These are phyloP conservation scores for Caenorhabditis panamensis DNA, from an alignment of 2,888 invertebrate species.

Conservation along the genomic window DNA sequence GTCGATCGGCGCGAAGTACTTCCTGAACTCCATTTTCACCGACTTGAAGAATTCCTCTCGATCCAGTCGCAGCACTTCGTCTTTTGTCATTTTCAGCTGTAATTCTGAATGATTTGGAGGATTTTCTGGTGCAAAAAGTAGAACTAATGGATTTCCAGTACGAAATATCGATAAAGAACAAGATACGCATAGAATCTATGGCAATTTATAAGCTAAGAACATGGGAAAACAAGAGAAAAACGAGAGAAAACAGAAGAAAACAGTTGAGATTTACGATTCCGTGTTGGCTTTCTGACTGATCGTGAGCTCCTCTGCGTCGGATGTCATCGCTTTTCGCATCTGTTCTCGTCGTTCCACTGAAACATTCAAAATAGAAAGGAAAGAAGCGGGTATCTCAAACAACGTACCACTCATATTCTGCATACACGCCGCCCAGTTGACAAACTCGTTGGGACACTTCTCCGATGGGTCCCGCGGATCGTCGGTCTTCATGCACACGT, in stretches of 20 bases:
- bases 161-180: background rate
- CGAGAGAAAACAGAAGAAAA: background rate
- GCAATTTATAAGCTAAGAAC: conserved; percentile 6
- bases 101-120: too few relatives aligned
- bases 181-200: background rate
- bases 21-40: conserved; percentile 39
- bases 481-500: conserved; percentile 67
- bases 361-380: conserved; percentile 16
- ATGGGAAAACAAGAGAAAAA: conserved; percentile 22
- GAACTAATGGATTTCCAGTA: background rate
- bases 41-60: conserved; percentile 49
- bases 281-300: conserved; percentile 1
- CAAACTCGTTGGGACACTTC: conserved; percentile 68
- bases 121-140: too few relatives aligned
- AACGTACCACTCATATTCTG: conserved; percentile 66
- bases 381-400: too few relatives aligned
- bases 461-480: conserved; percentile 57
- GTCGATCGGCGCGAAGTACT: conserved; percentile 49
- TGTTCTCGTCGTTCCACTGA: conserved; percentile 64
- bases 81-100: conserved; percentile 50
- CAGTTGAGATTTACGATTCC: conserved; percentile 4
- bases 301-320: conserved; percentile 32
- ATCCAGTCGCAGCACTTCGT: conserved; percentile 29
- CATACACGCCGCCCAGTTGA: conserved; percentile 70
- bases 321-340: conserved; percentile 61